Evolutionary conservation across 2,797 vertebrate species (phyloP).

Genomic region (Erpetoichthys calabaricus): DNA sequence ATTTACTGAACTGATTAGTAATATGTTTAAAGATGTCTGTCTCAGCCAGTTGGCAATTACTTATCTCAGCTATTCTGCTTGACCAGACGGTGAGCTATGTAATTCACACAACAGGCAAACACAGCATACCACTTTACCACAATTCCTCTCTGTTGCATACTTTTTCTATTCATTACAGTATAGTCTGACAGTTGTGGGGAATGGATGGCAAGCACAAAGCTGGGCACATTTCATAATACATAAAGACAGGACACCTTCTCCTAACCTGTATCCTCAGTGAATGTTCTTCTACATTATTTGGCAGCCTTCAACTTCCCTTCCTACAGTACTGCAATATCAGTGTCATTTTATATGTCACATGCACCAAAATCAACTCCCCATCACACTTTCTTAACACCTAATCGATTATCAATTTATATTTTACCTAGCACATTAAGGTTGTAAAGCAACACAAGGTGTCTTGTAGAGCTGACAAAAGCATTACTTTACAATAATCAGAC

Average conservation of each 20-base stretch:
- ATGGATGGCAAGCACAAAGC: neutral
- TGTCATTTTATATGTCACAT: neutral
- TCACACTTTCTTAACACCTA: conserved; percentile 22
- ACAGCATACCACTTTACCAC: neutral
- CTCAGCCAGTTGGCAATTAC: conserved; percentile 36
- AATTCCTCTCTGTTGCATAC: neutral
- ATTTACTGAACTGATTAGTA: conserved; percentile 34
- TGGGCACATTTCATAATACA: neutral
- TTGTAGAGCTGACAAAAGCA: too few relatives aligned
- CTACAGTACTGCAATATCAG: neutral
- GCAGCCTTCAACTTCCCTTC: too few relatives aligned
- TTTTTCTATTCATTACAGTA: neutral
- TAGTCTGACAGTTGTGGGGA: conserved; percentile 1
- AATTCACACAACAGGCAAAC: neutral
- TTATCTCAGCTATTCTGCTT: neutral
- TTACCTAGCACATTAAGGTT: too few relatives aligned
- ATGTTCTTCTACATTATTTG: too few relatives aligned
- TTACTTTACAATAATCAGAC: too few relatives aligned
- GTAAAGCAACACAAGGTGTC: too few relatives aligned
- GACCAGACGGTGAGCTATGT: neutral
- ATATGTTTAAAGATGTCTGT: conserved; percentile 28
- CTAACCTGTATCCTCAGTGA: neutral
- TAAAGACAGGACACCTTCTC: neutral
- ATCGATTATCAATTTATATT: too few relatives aligned
- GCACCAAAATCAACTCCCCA: neutral